These are phyloP conservation scores for Pyrgilauda ruficollis DNA, from an alignment of 2,113 vertebrate species.

Conservation along the genomic window DNA sequence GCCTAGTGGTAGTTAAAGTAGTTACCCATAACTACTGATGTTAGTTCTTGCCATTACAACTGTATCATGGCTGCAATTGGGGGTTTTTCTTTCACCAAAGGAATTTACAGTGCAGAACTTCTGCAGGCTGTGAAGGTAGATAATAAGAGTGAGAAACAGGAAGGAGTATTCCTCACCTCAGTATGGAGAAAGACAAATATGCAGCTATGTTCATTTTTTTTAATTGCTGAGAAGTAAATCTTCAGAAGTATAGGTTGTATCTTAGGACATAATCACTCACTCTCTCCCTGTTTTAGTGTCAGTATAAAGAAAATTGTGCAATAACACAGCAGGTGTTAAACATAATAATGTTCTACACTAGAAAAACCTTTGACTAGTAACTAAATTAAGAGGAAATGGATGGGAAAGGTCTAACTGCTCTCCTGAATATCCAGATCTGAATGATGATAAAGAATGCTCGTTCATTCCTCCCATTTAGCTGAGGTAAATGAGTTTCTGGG, in stretches of 20 bases:
- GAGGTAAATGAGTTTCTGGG: conserved; percentile 9
- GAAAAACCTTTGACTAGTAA: conserved; percentile 16
- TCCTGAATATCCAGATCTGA: conserved; percentile 3
- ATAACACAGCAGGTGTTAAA: conserved; percentile 51
- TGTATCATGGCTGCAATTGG: neutral
- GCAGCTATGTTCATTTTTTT: neutral
- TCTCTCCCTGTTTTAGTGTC: conserved; percentile 20
- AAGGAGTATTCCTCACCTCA: neutral
- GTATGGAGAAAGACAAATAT: neutral
- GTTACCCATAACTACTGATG: neutral
- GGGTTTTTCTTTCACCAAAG: neutral
- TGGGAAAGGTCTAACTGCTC: neutral
- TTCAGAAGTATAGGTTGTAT: neutral
- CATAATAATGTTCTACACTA: neutral
- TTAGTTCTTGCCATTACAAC: neutral
- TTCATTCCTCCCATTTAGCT: conserved; percentile 7
- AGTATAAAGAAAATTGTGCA: conserved; percentile 38
- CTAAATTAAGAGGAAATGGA: conserved; percentile 35
- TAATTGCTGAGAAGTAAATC: neutral
- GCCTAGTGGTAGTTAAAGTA: neutral
- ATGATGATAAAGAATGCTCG: neutral
- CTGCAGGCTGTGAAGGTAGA: neutral
- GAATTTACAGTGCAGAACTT: neutral
- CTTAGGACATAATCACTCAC: conserved; percentile 15
- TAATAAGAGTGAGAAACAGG: neutral